Evolutionary conservation across 2,113 vertebrate species (phyloP), one percentile per base, ranked within the genome.

Genomic region (Australoheros scitulus): DNA sequence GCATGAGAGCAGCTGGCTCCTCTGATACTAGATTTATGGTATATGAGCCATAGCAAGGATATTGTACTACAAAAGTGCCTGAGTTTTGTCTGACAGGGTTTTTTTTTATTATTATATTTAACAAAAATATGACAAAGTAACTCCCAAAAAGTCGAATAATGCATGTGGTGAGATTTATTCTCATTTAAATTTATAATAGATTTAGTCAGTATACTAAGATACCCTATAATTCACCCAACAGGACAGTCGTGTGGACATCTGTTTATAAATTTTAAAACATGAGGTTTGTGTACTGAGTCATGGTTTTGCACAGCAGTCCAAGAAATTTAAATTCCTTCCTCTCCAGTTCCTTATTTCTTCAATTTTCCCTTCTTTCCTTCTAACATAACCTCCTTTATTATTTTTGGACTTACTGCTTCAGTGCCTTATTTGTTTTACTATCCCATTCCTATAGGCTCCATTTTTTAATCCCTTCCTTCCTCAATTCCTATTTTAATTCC

Each of bases 1-100:
- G 29, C 38, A 83, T 76, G 72, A 24, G 61, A 83, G 4, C 83
- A 88, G 83, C 89, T 91, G 86, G 80, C 60, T 38, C 55, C 8
- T 47, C 47, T 26, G 58, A 18, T 70, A n/a, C 29, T 70, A 34
- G 34, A 76, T 64, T 41, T 50, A 82, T 60, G 68, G 13, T 61
- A 75, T 72, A 75, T 6, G 77, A 29, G 13, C 60, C 47, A 88
- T 26, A 50, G 76, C n/a, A 79, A 61, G 77, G 11, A 63, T 74
- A 56, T 10, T 15, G 26, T 7, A 17, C 26, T 1, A 10, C 7
- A 47, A 60, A 64, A 13, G 3, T 81, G 77, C 80, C 77, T 88
- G 86, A 84, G 4, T 29, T 29, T 29, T 29, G 29, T 4, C 29
- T 29, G 29, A n/a, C n/a, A 29, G 26, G 3, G 3, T 26, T 50